Evolutionary conservation across 2,888 invertebrate genomes (phyloP).

Genomic region (Diaperis boleti): DNA sequence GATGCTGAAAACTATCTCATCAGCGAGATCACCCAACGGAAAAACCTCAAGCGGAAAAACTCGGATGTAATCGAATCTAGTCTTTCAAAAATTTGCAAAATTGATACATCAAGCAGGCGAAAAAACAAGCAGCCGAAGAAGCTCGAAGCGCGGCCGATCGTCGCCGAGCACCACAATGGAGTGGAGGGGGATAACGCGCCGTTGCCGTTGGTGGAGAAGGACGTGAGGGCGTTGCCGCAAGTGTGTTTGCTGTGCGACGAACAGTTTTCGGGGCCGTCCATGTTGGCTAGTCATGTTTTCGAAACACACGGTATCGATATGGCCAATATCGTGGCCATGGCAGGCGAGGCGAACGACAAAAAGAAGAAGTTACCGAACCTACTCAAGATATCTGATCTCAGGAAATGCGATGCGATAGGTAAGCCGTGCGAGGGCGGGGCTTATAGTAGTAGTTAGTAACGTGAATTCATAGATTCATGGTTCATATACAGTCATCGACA

Average conservation of each 20-base stretch:
- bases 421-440: conserved; percentile 29
- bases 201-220: not conserved
- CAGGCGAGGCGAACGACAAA: conserved; percentile 48
- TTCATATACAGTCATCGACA: no score
- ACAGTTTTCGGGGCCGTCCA: conserved; percentile 65
- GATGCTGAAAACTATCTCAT: conserved; percentile 59
- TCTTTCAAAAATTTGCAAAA: conserved; percentile 58
- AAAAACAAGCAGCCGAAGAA: conserved; percentile 65
- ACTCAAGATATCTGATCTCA: conserved; percentile 64
- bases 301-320: conserved; percentile 69
- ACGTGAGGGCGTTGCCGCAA: conserved; percentile 55
- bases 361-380: conserved; percentile 63
- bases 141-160: conserved; percentile 47
- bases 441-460: not conserved
- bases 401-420: conserved; percentile 51
- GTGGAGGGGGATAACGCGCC: not conserved
- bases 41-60: conserved; percentile 54
- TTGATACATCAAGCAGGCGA: conserved; percentile 58
- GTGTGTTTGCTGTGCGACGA: conserved; percentile 69
- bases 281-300: conserved; percentile 68
- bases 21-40: conserved; percentile 58
- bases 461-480: no score
- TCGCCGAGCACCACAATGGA: not conserved
- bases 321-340: conserved; percentile 57
- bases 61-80: conserved; percentile 48